Evolutionary conservation across 2,888 invertebrate genomes (phyloP).

Genomic region (Erebia palarica): DNA sequence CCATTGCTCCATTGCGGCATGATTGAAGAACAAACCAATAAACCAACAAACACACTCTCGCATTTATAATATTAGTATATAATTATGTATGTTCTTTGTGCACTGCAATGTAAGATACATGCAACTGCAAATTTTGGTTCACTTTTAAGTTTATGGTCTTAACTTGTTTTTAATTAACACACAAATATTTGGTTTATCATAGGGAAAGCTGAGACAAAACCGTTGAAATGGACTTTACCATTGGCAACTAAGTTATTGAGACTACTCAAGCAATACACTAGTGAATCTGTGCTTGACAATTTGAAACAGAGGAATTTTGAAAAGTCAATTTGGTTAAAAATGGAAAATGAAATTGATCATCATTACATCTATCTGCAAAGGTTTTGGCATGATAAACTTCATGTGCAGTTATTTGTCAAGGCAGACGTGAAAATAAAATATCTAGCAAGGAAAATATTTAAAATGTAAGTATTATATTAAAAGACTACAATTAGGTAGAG

Average conservation of each 20-base stretch:
- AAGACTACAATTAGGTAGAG: too few species aligned
- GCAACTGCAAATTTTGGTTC: not conserved
- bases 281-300: slow-evolving; percentile 50
- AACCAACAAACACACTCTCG: too few species aligned
- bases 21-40: too few species aligned
- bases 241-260: slow-evolving; percentile 59
- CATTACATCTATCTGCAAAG: slow-evolving; percentile 52
- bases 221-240: slow-evolving; percentile 57
- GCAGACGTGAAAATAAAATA: slow-evolving; percentile 55
- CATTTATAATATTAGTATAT: too few species aligned
- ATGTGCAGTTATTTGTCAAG: slow-evolving; percentile 65
- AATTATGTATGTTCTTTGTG: too few species aligned
- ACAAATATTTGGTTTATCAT: not conserved
- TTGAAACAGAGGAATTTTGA: slow-evolving; percentile 60
- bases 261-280: slow-evolving; percentile 54
- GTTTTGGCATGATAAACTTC: slow-evolving; percentile 63
- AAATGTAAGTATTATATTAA: slow-evolving; percentile 52
- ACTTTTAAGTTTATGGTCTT: not conserved
- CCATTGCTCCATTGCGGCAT: too few species aligned
- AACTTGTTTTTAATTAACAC: not conserved
- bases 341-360: slow-evolving; percentile 57
- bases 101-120: not conserved
- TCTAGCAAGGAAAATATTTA: slow-evolving; percentile 54
- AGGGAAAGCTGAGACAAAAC: slow-evolving; percentile 55
- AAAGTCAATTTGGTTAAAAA: slow-evolving; percentile 57